Evolutionary conservation across 1,140 invertebrate genomes (phyloP).

Genomic region (Venustaconcha ellipsiformis): DNA sequence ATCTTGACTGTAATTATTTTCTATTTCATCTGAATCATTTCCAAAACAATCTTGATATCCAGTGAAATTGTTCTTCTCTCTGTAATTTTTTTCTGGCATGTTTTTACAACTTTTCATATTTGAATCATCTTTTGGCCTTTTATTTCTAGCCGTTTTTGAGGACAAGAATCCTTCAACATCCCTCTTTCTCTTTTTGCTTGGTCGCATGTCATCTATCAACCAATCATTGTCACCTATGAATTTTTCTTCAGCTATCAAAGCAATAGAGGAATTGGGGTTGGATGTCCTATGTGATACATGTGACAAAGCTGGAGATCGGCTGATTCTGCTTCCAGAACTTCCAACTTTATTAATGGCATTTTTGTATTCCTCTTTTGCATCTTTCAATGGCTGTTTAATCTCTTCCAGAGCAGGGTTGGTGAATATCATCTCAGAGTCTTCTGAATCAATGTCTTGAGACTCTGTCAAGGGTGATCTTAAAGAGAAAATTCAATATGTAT

Average conservation of each 20-base stretch:
- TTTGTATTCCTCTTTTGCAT: constrained; percentile 26
- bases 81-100: too few relatives aligned
- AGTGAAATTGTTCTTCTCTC: too few relatives aligned
- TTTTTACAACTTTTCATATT: too few relatives aligned
- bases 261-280: constrained; percentile 1
- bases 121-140: neutral
- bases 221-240: constrained; percentile 18
- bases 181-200: constrained; percentile 15
- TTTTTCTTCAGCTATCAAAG: constrained; percentile 24
- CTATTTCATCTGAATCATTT: too few relatives aligned
- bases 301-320: neutral
- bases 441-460: neutral
- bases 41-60: too few relatives aligned
- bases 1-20: too few relatives aligned
- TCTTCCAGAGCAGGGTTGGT: too few relatives aligned
- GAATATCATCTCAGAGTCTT: constrained; percentile 2
- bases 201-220: constrained; percentile 24
- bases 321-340: constrained; percentile 9
- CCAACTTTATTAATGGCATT: constrained; percentile 26
- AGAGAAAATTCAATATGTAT: too few relatives aligned
- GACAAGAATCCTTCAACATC: constrained; percentile 17
- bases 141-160: constrained; percentile 13
- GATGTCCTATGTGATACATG: neutral
- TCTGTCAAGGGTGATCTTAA: too few relatives aligned
- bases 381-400: too few relatives aligned